Conservation (phyloP, 2,113 vertebrate species). For the Hippolais icterina region DNA sequence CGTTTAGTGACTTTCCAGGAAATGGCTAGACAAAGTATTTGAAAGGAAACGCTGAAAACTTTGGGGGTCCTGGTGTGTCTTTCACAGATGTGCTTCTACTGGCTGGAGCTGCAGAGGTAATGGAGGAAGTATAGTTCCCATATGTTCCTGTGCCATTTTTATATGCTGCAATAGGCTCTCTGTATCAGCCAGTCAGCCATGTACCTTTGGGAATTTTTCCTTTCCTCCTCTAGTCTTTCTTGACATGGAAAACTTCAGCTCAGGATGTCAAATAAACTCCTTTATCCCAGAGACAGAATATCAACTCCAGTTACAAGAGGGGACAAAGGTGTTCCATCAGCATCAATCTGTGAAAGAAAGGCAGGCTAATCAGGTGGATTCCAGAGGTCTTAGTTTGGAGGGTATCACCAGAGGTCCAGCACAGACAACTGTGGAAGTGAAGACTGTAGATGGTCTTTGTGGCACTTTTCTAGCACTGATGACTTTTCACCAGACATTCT, state of each 20-base stretch:
- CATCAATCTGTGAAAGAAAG: not conserved
- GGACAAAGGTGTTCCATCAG: accelerated
- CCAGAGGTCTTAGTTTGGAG: not conserved
- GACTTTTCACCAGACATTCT: not conserved
- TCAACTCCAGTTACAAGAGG: not conserved
- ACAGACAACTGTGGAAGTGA: not conserved
- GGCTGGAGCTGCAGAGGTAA: not conserved
- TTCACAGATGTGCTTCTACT: not conserved
- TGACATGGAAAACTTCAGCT: not conserved
- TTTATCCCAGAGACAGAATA: not conserved
- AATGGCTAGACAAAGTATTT: constrained; percentile 42
- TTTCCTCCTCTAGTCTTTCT: not conserved
- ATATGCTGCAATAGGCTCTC: not conserved
- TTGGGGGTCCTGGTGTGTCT: constrained; percentile 28
- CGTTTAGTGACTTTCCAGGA: constrained; percentile 52
- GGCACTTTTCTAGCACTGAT: not conserved
- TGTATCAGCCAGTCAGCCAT: not conserved
- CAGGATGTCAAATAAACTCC: not conserved
- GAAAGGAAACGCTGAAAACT: constrained; percentile 54
- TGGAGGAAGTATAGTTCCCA: not conserved
- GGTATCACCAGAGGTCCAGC: not conserved
- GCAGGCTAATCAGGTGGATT: not conserved
- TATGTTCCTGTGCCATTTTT: not conserved
- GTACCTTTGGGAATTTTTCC: not conserved
- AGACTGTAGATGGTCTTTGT: not conserved